Evolutionary conservation across 2,888 invertebrate species (phyloP).

Genomic region (Syritta pipiens): DNA sequence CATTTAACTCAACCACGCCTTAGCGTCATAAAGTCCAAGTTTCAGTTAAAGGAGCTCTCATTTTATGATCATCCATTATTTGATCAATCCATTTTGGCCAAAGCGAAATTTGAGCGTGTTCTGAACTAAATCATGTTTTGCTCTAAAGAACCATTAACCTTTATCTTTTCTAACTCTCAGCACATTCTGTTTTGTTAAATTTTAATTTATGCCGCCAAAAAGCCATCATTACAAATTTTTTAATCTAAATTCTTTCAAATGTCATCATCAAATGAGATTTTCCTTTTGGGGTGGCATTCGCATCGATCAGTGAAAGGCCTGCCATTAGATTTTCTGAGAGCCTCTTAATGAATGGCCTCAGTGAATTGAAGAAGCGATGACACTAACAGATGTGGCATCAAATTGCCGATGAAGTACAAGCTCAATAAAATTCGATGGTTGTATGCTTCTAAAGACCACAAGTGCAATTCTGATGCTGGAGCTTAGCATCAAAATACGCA

Average conservation of each 20-base stretch:
- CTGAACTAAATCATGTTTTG: no score
- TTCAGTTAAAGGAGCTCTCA: no score
- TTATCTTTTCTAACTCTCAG: no score
- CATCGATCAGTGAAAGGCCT: constrained; percentile 48
- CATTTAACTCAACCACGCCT: no score
- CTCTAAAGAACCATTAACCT: no score
- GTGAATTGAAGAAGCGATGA: background rate
- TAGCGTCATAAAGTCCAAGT: no score
- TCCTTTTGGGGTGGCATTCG: constrained; percentile 28
- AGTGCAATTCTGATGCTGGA: background rate
- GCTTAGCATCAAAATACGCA: background rate
- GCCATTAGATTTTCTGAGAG: constrained; percentile 9
- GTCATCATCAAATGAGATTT: constrained; percentile 24
- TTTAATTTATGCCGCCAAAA: no score
- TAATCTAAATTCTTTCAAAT: constrained; percentile 40
- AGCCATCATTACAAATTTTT: no score
- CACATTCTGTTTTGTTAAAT: no score
- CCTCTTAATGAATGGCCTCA: constrained; percentile 6
- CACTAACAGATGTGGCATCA: background rate
- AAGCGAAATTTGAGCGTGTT: no score
- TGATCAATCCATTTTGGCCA: no score
- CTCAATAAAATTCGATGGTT: background rate
- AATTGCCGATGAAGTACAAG: constrained; percentile 1
- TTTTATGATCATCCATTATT: no score
- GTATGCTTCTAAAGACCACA: background rate